Evolutionary conservation across 2,113 vertebrate genomes (phyloP), one percentile per base, ranked within the genome.

Genomic region (Dicaeum eximium): DNA sequence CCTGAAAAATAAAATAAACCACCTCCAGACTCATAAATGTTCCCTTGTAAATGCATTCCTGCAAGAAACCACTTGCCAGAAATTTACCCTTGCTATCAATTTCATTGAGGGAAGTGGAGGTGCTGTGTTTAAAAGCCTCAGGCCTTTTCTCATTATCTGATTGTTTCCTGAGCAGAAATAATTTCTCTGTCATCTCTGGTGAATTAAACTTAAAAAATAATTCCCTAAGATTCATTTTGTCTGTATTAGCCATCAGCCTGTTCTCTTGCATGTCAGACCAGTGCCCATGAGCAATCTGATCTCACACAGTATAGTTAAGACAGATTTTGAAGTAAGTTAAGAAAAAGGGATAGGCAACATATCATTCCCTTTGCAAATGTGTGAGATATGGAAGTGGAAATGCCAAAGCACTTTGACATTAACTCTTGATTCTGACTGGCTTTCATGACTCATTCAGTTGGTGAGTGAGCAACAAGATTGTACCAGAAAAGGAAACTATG

Each of bases 401-500:
- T 86, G 69, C 44, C 67, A 80, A 93, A 88, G 62, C n/a, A 80
- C 94, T 92, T 92, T 93, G 86, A 69, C 44, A 70, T 85, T 93
- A 95, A 77, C 17, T 90, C 58, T 83, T 91, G 44, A 65, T 94
- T 91, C 71, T 61, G 24, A 65, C 74, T 64, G 47, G 15, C 56
- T 82, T 73, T 77, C 31, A 18, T 90, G 91, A 92, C 71, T 95
- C 92, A 92, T 62, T 78, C 48, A 19, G 33, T 22, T 73, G 31
- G 13, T 78, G 67, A 90, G 31, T 45, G 82, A 90, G 38, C 51
- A 86, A 45, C 0, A 0, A 79, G 66, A 57, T n/a, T 80, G 58
- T 30, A 64, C 24, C 54, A 88, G 79, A 71, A 86, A 88, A 86
- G 42, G 71, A 82, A 91, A 85, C 71, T 50, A 73, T 18, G 30